Evolutionary conservation across 35 echinoderm and acorn worm species (phyloP).

Genomic region (Amphiura filiformis): DNA sequence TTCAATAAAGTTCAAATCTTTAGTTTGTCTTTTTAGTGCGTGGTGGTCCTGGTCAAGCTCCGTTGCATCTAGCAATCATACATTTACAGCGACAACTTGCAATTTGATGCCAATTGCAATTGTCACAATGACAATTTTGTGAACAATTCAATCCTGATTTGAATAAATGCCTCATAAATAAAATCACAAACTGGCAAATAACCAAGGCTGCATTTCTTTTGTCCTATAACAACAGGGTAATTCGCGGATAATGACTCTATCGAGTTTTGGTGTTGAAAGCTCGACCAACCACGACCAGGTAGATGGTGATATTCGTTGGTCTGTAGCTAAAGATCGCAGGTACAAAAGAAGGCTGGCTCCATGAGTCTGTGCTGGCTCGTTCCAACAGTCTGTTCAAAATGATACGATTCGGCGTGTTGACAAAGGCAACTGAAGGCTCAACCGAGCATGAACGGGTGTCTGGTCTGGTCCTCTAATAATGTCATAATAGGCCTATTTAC

Average conservation of each 20-base stretch:
- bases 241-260: neutral
- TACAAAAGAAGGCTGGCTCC: neutral
- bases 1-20: too few relatives aligned
- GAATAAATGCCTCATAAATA: slow-evolving; percentile 13
- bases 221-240: neutral
- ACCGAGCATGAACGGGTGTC: neutral
- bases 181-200: slow-evolving; percentile 12
- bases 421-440: neutral
- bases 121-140: neutral
- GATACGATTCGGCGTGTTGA: neutral
- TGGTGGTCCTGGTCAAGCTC: neutral
- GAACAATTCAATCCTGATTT: neutral
- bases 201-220: neutral
- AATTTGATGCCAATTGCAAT: neutral
- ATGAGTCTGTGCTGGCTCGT: neutral
- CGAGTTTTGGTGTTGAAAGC: slow-evolving; percentile 4
- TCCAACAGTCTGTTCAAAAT: neutral
- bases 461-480: neutral
- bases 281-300: neutral
- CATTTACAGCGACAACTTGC: neutral
- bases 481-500: slow-evolving; percentile 1
- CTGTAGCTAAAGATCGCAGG: neutral
- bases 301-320: too few relatives aligned
- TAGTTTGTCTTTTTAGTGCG: neutral
- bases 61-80: neutral